Base-by-base conservation (phyloP, 1,140 invertebrate species). In the Drosophila repleta region DNA sequence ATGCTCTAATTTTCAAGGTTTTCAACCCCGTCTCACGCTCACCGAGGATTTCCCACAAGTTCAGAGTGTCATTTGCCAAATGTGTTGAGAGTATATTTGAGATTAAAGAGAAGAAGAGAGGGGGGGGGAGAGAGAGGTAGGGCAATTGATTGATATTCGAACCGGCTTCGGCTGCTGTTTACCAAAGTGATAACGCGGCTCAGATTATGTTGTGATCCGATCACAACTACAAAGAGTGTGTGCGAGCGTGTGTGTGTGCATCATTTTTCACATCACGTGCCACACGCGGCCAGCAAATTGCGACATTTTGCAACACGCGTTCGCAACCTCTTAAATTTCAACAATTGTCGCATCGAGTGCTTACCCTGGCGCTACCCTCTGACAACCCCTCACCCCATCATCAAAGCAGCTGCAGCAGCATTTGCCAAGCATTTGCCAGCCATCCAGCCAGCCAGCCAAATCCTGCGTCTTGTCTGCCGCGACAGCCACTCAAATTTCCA, bases 131-230 rank as follows among this genome's bases (percentile, higher is more conserved):
- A 8, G 39, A 32, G 58, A 57, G 32, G 32, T 35, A 35, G 29
- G 51, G 76, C 81, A 77, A 84, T 85, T 87, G 81, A 85, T 85
- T 85, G 81, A 85, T 85, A 85, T 85, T 87, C 78, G 81, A 87
- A 53, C 78, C 55, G 57, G 68, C 45, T 18, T 37, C 20, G 18
- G 20, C 55, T 58, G 53, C 66, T 82, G 62, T 85, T 85, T 85
- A 87, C 81, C 82, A 85, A 85, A 85, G 81, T 87, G 82, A 85
- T 85, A 85, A 85, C 69, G 66, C 67, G 78, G 82, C 82, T 74
- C 78, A 74, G 81, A 85, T 85, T 87, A 85, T 85, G 82, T 85
- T 85, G 81, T 85, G 81, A 85, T 85, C 81, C 82, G 81, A 87
- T 87, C 81, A 80, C 37, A 20, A 46, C 69, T 66, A 41, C 48